These are phyloP conservation scores for Podotricha telesiphe DNA, from an alignment of 2,888 invertebrate species.

Conservation along the genomic window DNA sequence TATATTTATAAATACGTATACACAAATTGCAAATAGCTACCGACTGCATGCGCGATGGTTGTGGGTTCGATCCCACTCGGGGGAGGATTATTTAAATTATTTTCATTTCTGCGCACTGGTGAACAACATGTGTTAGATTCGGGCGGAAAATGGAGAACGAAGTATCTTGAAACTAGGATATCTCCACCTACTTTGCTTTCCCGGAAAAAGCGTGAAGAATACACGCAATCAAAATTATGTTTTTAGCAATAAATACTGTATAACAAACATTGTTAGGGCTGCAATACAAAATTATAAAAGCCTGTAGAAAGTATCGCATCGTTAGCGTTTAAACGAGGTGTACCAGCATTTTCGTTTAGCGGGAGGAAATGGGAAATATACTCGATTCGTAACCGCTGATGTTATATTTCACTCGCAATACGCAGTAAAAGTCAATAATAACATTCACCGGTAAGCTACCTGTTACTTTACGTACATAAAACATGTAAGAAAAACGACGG, in stretches of 20 bases:
- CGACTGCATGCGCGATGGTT: too few relatives aligned
- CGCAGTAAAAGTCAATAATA: constrained; percentile 32
- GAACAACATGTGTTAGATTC: too few relatives aligned
- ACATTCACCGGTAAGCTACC: constrained; percentile 7
- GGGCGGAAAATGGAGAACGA: too few relatives aligned
- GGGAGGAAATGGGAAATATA: constrained; percentile 34
- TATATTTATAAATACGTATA: too few relatives aligned
- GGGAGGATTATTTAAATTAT: too few relatives aligned
- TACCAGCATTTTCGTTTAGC: constrained; percentile 29
- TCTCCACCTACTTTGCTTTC: too few relatives aligned
- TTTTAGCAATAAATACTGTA: background rate
- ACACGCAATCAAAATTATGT: background rate
- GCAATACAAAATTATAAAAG: constrained; percentile 22
- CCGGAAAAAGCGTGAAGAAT: too few relatives aligned
- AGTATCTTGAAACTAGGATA: too few relatives aligned
- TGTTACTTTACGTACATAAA: constrained; percentile 17
- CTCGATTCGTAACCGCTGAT: constrained; percentile 29
- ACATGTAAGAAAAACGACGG: background rate
- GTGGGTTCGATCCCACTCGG: too few relatives aligned
- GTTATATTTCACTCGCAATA: constrained; percentile 32
- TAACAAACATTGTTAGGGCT: background rate
- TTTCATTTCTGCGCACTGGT: too few relatives aligned
- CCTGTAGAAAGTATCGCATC: constrained; percentile 24
- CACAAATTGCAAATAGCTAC: too few relatives aligned
- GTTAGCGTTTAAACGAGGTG: constrained; percentile 26